Evolutionary conservation across 2,113 vertebrate species (phyloP).

Genomic region (Talpa occidentalis): DNA sequence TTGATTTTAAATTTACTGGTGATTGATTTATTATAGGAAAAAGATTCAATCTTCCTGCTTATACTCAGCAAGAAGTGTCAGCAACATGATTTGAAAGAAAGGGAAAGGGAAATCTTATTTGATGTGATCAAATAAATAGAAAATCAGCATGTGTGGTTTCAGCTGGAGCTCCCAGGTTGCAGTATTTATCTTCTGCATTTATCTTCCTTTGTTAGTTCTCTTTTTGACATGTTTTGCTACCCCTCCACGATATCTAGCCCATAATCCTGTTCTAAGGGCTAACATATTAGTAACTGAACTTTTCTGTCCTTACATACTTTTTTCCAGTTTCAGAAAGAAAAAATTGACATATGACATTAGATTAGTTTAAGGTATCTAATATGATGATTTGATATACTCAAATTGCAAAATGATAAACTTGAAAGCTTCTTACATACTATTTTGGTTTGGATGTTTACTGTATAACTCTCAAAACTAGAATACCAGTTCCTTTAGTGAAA

Average conservation of each 20-base stretch:
- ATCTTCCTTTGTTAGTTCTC: not conserved
- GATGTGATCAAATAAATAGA: not conserved
- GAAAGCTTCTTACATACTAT: not conserved
- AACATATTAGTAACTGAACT: not conserved
- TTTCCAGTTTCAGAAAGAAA: not conserved
- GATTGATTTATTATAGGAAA: slow-evolving; percentile 42
- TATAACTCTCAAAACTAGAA: not conserved
- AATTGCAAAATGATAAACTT: not conserved
- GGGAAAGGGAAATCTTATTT: not conserved
- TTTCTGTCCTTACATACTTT: not conserved
- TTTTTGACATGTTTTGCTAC: not conserved
- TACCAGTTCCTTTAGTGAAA: not conserved
- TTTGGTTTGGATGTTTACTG: not conserved
- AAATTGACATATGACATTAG: not conserved
- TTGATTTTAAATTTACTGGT: slow-evolving; percentile 44
- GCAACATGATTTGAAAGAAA: not conserved
- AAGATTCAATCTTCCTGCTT: slow-evolving; percentile 24
- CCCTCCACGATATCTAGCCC: not conserved
- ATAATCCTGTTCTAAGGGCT: not conserved
- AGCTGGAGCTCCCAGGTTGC: not conserved
- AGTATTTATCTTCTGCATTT: not conserved
- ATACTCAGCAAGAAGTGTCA: slow-evolving; percentile 27
- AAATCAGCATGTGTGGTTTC: not conserved
- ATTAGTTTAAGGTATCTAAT: not conserved
- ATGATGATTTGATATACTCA: not conserved